These are phyloP conservation scores for Drosophila gunungcola DNA, from an alignment of 1,140 invertebrate genomes.

Conservation along the genomic window DNA sequence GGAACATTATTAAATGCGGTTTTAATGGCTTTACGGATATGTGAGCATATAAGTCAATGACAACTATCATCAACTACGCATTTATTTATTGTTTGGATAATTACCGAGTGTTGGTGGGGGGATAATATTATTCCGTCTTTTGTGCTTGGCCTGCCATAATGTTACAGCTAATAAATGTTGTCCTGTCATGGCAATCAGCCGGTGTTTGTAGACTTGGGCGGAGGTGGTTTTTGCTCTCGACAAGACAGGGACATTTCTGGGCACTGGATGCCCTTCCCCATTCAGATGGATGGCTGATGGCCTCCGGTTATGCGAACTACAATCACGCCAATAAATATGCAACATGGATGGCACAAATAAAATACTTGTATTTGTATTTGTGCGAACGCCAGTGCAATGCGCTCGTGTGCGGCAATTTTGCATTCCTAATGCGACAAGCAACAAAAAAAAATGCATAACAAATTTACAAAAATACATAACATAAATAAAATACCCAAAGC, in stretches of 20 bases:
- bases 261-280: not conserved
- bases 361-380: constrained; percentile 28
- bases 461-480: constrained; percentile 66
- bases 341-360: constrained; percentile 47
- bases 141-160: constrained; percentile 24
- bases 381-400: constrained; percentile 6
- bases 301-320: constrained; percentile 50
- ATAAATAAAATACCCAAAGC: constrained; percentile 68
- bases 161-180: constrained; percentile 39
- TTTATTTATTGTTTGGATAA: constrained; percentile 40
- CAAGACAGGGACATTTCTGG: not conserved
- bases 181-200: constrained; percentile 48
- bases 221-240: too few species aligned
- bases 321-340: constrained; percentile 70
- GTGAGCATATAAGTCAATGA: constrained; percentile 29
- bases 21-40: constrained; percentile 62
- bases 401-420: constrained; percentile 63
- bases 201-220: constrained; percentile 10
- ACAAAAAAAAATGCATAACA: constrained; percentile 64
- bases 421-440: constrained; percentile 76
- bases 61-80: constrained; percentile 10
- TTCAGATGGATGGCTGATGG: constrained; percentile 31
- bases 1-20: constrained; percentile 63
- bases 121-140: constrained; percentile 29
- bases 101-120: constrained; percentile 20